Conservation (phyloP, 2,113 vertebrate genomes). For the Rhinolophus sinicus region DNA sequence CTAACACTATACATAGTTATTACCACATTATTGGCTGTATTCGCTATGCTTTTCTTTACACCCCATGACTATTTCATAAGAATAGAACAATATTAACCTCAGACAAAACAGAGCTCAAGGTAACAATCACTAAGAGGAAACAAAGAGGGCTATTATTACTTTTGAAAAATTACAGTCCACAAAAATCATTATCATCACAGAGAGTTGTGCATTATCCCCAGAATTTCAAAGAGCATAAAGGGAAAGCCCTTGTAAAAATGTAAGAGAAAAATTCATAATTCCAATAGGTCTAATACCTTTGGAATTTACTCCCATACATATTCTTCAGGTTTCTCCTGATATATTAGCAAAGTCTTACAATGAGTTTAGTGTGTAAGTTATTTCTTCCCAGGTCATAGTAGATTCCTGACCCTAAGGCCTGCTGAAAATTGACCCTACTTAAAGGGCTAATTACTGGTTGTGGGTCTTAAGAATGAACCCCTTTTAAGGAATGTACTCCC, state of each 20-base stretch:
- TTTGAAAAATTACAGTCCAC: background rate
- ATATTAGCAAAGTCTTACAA: background rate
- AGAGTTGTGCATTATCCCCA: background rate
- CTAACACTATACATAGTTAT: no score
- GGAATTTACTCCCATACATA: background rate
- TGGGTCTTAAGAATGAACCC: background rate
- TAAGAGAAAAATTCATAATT: background rate
- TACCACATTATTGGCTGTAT: no score
- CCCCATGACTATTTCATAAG: no score
- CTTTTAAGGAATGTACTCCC: background rate
- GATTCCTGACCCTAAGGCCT: background rate
- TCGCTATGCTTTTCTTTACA: no score
- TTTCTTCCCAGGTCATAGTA: background rate
- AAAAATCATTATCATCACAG: background rate
- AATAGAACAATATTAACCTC: background rate
- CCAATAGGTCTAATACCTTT: background rate
- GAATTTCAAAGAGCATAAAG: conserved; percentile 7
- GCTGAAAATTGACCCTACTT: background rate
- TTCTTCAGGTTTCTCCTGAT: background rate
- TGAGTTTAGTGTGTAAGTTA: background rate
- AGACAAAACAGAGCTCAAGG: background rate
- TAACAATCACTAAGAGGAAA: background rate
- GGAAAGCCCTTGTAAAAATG: background rate
- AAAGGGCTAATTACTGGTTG: background rate
- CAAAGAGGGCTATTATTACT: background rate